These are phyloP conservation scores for Bombus impatiens DNA, from an alignment of 1,140 invertebrate species.

Conservation along the genomic window DNA sequence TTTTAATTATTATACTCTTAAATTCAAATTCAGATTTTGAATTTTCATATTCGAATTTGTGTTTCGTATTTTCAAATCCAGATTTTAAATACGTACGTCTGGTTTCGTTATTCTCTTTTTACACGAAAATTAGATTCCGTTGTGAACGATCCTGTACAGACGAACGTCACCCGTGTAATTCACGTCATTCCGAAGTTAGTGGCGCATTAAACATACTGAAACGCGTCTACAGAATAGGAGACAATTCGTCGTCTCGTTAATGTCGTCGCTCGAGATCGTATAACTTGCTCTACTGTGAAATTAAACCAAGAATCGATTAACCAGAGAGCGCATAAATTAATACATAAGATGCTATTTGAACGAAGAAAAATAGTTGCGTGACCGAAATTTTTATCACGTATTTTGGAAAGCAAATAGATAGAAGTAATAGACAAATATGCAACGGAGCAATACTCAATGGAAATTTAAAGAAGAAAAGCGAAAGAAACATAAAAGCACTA, in stretches of 20 bases:
- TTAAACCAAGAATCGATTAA: conserved; percentile 51
- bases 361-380: too few relatives aligned
- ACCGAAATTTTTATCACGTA: too few relatives aligned
- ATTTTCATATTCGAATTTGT: background rate
- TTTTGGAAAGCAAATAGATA: background rate
- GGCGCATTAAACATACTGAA: conserved; percentile 64
- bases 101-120: background rate
- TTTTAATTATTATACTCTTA: background rate
- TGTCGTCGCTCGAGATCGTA: conserved; percentile 53
- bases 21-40: background rate
- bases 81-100: too few relatives aligned
- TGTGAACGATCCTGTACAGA: conserved; percentile 42
- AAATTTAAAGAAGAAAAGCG: background rate
- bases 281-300: conserved; percentile 50
- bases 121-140: background rate
- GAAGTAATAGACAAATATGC: background rate
- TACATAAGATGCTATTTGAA: background rate
- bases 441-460: background rate
- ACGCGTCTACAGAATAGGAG: conserved; percentile 61
- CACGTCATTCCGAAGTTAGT: conserved; percentile 66
- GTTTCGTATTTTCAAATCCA: background rate
- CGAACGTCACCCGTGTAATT: conserved; percentile 54
- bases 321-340: background rate
- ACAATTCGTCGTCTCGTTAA: conserved; percentile 69
- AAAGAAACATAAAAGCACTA: background rate